Base-by-base conservation (phyloP, 2,113 vertebrate species). In the Cacatua alba region DNA sequence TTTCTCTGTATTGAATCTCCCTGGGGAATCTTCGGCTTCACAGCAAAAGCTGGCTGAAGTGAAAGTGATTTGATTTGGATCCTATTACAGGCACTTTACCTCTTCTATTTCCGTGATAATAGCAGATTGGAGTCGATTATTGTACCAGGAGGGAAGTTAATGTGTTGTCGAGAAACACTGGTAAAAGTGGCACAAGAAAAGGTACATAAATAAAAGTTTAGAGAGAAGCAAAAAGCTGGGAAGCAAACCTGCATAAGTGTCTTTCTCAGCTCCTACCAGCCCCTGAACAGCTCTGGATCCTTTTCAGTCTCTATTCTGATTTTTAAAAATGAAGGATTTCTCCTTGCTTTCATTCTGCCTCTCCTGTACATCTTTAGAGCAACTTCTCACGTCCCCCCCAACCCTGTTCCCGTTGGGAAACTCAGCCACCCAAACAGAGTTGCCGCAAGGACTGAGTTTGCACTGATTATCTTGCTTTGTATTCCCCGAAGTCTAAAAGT, bases 1-100 rank as follows among this genome's bases (percentile, higher is more conserved):
- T 98, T 98, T 98, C 98, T 98, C 97, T 98, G 94, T 97, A 98
- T 98, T 98, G 98, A 97, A 90, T 96, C 98, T 98, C 98, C 98
- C 98, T 95, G 96, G 98, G 98, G 98, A 98, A 97, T 97, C 98
- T 97, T 98, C 97, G 95, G 95, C 97, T 98, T 98, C 96, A 96
- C 98, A 97, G 98, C 98, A 97, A 98, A 98, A 98, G 98, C 98
- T 44, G 81, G 97, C 98, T 98, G 98, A 98, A 98, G 98, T 98
- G 98, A 98, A 98, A 98, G 98, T 98, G 98, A 98, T 98, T 98
- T 98, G 98, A 98, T 98, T 98, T 98, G 98, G 98, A 98, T 98
- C 98, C 98, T 98, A 98, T 98, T 98, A 98, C 98, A 97, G 98
- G 97, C 98, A 98, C 98, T 98, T 98, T 98, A 98, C 98, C 98